Base-by-base conservation (phyloP, 2,113 vertebrate species). In the Carassius auratus region DNA sequence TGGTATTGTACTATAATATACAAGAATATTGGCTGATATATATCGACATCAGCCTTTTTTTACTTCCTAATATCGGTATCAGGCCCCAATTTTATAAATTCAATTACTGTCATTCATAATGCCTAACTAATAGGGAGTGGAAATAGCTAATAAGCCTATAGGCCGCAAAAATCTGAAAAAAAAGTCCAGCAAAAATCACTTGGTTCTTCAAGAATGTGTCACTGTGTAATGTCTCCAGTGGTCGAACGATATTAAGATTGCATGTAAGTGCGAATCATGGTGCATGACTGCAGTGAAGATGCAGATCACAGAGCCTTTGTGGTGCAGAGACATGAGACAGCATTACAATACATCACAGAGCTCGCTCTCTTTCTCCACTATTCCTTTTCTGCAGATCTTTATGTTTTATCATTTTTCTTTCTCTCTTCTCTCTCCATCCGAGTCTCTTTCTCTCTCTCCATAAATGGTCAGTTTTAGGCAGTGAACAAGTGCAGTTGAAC, bases 401-500 rank as follows among this genome's bases (percentile, higher is more conserved):
- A 52, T 6, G 3, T 81, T 66, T 21, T 30, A 68, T 81, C 59
- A 61, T 64, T 45, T 64, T 33, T 77, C 21, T 19, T 52, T 57
- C 77, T 38, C n/a, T 57, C 42, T 62, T 66, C 59, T 15, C 23
- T 64, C 1, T 55, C 45, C 0, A 33, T 77, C 33, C 3, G 7
- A 38, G 5, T 45, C 76, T 68, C 75, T 69, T 62, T 78, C n/a
- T 33, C 77, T 81, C 36, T 80, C 30, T 30, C 77, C 69, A 19
- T 81, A 81, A 66, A 82, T 74, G 78, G 78, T 55, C 85, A 86
- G 33, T 69, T 42, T 50, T 74, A 30, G 45, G 30, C 48, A 9
- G 76, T n/a, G 61, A 59, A 64, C 9, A n/a, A 75, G 55, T 74
- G 55, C 10, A 71, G 73, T 83, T 81, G 52, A 87, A 12, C 36